Base-by-base conservation (phyloP, 2,888 invertebrate genomes). In the Cephus pulcher region DNA sequence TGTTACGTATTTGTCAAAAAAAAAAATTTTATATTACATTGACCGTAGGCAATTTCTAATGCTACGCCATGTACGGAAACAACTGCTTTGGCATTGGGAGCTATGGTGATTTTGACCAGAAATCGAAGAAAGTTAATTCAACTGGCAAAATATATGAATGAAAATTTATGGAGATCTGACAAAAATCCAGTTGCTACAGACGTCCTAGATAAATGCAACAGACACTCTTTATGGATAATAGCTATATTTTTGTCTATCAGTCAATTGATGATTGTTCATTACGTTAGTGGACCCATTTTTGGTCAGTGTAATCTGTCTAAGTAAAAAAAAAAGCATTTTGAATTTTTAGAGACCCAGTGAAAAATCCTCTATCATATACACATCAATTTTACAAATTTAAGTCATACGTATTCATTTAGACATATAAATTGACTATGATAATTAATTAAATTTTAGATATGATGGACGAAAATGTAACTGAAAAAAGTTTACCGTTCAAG, bases 401-500 rank as follows among this genome's bases (percentile, higher is more conserved):
- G 2, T 23, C 6, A 56, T 15, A 23, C 40, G 40, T 40, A 40
- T 6, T 40, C 0, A 4, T 23, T 40, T 23, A 1, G 40, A 40
- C 15, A 1, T 23, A 6, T 6, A 6, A 23, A 40, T 15, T 15
- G 4, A 40, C 4, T 40, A 15, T 15, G 23, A 40, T 23, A 40
- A 15, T 40, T 23, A 40, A 40, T 56, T 56, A 56, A 0, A 23
- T 9, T 56, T 23, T 56, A 56, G 56, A 56, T 23, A 56, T 9
- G 56, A 56, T 23, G 56, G 23, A 56, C 9, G 56, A 56, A 56
- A 85, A 88, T 30, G 81, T 78, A 30, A 82, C 84, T 11, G 83
- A 87, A 1, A 84, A 85, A 71, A 34, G 75, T 32, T 71, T 88
- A 12, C 88, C 87, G 0, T 86, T 87, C 73, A 84, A 82, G 30